These are phyloP conservation scores for Helleia helle DNA, from an alignment of 2,888 invertebrate genomes.

Conservation along the genomic window DNA sequence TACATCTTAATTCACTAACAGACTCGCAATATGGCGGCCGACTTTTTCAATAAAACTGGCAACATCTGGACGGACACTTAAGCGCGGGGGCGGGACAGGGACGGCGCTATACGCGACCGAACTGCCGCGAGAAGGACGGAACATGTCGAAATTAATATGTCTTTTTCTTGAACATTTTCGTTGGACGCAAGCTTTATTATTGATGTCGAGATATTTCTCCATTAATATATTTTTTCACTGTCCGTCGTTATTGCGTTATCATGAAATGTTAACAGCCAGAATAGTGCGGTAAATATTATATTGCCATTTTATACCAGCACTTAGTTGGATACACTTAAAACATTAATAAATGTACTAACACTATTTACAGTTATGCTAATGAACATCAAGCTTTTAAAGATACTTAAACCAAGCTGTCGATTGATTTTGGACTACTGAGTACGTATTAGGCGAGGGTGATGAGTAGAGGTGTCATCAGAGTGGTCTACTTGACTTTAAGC, in stretches of 20 bases:
- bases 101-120: constrained; percentile 24
- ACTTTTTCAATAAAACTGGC: constrained; percentile 70
- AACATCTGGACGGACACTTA: constrained; percentile 68
- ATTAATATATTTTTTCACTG: constrained; percentile 36
- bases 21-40: constrained; percentile 59
- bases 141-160: constrained; percentile 62
- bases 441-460: no score
- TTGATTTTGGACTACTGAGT: no score
- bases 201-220: constrained; percentile 48
- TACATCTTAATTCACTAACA: constrained; percentile 70
- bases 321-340: no score
- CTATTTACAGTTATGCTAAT: no score
- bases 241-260: background rate
- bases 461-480: no score
- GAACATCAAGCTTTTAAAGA: no score
- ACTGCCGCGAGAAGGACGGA: constrained; percentile 33
- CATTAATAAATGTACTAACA: no score
- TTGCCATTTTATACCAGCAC: no score
- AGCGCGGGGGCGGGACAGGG: constrained; percentile 51
- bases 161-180: constrained; percentile 58
- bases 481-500: no score
- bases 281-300: no score
- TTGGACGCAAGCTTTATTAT: constrained; percentile 54
- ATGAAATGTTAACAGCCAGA: background rate
- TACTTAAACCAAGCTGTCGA: no score